Conservation (phyloP, 1,140 invertebrate genomes). For the Maconellicoccus hirsutus region DNA sequence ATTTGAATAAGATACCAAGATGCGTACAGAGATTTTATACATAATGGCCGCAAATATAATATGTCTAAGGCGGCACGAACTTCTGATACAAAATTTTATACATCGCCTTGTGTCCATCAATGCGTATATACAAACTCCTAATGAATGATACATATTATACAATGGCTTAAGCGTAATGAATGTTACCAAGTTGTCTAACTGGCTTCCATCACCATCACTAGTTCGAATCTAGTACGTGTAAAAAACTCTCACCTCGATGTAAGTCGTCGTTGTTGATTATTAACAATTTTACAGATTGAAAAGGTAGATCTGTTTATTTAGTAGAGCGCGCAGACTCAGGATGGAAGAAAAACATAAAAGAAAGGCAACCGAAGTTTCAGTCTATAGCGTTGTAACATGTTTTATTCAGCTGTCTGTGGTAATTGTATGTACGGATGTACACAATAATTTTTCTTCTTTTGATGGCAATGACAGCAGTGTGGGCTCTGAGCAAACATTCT, state of each 20-base stretch:
- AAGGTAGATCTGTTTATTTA: slow-evolving; percentile 21
- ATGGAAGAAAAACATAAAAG: slow-evolving; percentile 18
- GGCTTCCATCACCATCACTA: slow-evolving; percentile 10
- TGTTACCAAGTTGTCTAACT: slow-evolving; percentile 21
- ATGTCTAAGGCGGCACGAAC: background rate
- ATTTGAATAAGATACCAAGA: too few species aligned
- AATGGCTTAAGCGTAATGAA: slow-evolving; percentile 16
- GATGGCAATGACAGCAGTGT: slow-evolving; percentile 18
- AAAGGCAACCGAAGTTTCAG: slow-evolving; percentile 10
- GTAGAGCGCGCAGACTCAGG: slow-evolving; percentile 10
- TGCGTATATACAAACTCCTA: slow-evolving; percentile 15
- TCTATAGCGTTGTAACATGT: slow-evolving; percentile 20
- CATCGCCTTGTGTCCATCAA: slow-evolving; percentile 3
- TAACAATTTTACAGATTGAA: slow-evolving; percentile 18
- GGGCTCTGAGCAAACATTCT: slow-evolving; percentile 17
- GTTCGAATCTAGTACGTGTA: slow-evolving; percentile 16
- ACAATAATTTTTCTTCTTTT: slow-evolving; percentile 23
- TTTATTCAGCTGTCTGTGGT: slow-evolving; percentile 20
- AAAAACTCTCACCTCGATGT: slow-evolving; percentile 21
- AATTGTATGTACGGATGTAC: slow-evolving; percentile 21
- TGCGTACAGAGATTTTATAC: too few species aligned
- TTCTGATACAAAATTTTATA: background rate
- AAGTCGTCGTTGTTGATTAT: slow-evolving; percentile 10
- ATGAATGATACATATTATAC: slow-evolving; percentile 18
- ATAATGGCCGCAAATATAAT: background rate